Conservation (phyloP, 2,113 vertebrate species). For the Sphyrna mokarran region DNA sequence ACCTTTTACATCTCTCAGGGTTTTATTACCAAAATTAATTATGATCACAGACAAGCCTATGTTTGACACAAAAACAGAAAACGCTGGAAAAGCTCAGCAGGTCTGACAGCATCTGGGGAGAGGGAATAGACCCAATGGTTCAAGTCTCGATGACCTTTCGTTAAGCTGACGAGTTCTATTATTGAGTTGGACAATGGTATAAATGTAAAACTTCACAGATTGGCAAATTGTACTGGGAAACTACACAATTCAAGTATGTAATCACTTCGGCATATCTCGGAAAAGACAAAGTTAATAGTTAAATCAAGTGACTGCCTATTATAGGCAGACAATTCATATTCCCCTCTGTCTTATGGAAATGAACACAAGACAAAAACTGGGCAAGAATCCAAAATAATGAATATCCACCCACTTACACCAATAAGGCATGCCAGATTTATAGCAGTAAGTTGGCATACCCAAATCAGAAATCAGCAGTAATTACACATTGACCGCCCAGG, state of each 20-base stretch:
- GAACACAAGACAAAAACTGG: neutral
- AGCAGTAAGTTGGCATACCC: neutral
- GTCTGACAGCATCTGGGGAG: too few species aligned
- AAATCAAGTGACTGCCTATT: neutral
- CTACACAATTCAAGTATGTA: neutral
- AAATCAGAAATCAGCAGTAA: neutral
- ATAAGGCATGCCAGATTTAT: neutral
- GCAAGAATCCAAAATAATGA: neutral
- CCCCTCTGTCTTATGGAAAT: neutral
- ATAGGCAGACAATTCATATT: neutral
- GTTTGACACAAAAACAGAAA: too few species aligned
- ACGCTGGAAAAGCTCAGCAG: too few species aligned
- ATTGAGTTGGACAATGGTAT: neutral
- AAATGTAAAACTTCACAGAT: neutral
- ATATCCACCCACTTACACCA: neutral
- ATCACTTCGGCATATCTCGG: neutral
- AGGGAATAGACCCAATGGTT: too few species aligned
- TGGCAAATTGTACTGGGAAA: neutral
- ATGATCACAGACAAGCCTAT: neutral
- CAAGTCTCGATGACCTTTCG: too few species aligned
- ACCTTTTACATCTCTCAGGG: neutral
- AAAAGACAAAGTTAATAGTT: neutral
- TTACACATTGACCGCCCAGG: neutral
- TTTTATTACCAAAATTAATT: neutral
- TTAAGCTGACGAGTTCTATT: neutral